Evolutionary conservation across 2,797 vertebrate species (phyloP), one percentile per base, ranked within the genome.

Genomic region (Naso thynnoides): DNA sequence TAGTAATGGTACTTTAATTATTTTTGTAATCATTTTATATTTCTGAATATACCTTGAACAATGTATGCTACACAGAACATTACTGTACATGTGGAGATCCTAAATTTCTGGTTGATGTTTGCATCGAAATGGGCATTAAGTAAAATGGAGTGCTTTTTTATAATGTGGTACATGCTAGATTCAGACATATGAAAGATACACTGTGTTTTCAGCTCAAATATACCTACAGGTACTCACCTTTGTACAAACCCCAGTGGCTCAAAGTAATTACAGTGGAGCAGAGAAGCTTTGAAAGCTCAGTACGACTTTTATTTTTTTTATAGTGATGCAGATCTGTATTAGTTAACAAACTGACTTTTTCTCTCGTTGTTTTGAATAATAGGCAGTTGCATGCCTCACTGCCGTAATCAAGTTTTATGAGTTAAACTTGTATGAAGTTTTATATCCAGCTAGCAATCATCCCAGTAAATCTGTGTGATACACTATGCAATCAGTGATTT

Each of bases 1-100:
- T 21, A 48, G 39, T 65, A 54, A 60, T 3, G 69, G 82, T 88
- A 85, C 81, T 80, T 73, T 74, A 5, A 56, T 33, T 57, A 44
- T 33, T 49, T 71, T 60, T 64, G 24, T 78, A 80, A 58, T 78
- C 58, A 44, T 76, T 82, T 84, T 79, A 63, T 82, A 70, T 59
- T 81, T 76, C n/a, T 70, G 62, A 71, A 81, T 83, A 64, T 54
- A 74, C 76, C 62, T 64, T 8, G 65, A 73, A 16, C 42, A 56
- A 8, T 63, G 42, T 77, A 33, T 42, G 52, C 16, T 41, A 49
- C 47, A 14, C 62, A 29, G 45, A 74, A 6, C 33, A 10, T 31
- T 45, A 50, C 27, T 44, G 47, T n/a, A n/a, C n/a, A n/a, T n/a
- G n/a, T n/a, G n/a, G n/a, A n/a, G n/a, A n/a, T n/a, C n/a, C n/a